phyloP scores from a whole-genome alignment of 2,113 vertebrate genomes.

The Oxyruncus cristatus region DNA sequence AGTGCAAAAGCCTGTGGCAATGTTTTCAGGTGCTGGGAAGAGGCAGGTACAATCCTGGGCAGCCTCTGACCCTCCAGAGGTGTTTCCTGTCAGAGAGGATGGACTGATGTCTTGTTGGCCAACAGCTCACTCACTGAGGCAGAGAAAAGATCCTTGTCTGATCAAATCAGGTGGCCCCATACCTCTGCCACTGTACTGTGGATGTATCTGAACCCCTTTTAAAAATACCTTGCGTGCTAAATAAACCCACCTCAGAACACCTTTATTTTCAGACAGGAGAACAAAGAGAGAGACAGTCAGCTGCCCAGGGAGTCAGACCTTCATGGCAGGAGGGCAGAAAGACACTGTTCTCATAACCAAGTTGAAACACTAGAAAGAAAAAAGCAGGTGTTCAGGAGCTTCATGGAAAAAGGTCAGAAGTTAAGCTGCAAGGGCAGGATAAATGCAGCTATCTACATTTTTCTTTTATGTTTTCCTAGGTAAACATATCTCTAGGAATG shows the following conservation, averaged over 20 bases:
- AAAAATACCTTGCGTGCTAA: background rate
- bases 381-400: background rate
- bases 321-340: background rate
- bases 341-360: background rate
- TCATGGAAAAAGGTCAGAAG: background rate
- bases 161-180: background rate
- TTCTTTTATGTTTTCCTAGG: background rate
- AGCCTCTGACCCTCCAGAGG: background rate
- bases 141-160: background rate
- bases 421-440: background rate
- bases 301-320: background rate
- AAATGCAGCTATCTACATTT: background rate
- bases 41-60: background rate
- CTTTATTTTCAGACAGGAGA: background rate
- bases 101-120: background rate
- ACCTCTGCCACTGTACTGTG: background rate
- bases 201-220: background rate
- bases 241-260: background rate
- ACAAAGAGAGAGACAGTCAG: background rate
- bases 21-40: background rate
- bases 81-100: background rate
- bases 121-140: fast-evolving
- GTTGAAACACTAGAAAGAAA: background rate
- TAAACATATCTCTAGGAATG: background rate
- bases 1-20: background rate